Conservation (phyloP, 2,113 vertebrate genomes). For the Alethe diademata region DNA sequence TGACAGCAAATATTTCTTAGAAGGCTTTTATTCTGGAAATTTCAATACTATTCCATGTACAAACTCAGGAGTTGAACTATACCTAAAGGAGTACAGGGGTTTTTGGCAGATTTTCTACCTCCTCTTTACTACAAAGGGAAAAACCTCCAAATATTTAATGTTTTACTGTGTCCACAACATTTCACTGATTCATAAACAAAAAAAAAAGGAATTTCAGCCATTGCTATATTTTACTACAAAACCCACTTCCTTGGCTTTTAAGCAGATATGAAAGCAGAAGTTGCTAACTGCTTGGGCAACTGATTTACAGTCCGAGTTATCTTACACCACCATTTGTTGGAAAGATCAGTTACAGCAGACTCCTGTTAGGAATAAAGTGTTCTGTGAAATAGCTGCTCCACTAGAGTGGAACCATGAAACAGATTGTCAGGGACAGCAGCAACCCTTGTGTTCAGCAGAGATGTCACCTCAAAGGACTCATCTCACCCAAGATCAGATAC, state of each 20-base stretch:
- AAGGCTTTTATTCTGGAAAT: neutral
- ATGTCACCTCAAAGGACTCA: neutral
- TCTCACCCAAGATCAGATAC: neutral
- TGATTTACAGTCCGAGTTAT: neutral
- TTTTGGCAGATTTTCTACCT: neutral
- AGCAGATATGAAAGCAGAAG: conserved; percentile 22
- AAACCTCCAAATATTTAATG: neutral
- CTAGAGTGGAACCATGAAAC: neutral
- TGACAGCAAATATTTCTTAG: neutral
- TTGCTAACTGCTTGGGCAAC: neutral
- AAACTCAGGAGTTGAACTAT: neutral
- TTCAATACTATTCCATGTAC: neutral
- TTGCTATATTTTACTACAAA: neutral
- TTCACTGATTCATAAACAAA: neutral
- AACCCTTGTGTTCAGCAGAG: neutral
- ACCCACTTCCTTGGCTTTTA: neutral
- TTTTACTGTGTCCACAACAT: neutral
- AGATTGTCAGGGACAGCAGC: neutral
- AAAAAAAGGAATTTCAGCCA: neutral
- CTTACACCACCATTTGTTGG: neutral
- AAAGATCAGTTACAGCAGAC: neutral
- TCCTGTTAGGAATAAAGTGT: neutral
- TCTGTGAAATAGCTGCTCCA: neutral
- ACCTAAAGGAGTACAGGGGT: neutral
- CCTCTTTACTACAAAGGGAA: neutral